Evolutionary conservation across 2,888 invertebrate genomes (phyloP).

Genomic region (Spilosoma lubricipeda): DNA sequence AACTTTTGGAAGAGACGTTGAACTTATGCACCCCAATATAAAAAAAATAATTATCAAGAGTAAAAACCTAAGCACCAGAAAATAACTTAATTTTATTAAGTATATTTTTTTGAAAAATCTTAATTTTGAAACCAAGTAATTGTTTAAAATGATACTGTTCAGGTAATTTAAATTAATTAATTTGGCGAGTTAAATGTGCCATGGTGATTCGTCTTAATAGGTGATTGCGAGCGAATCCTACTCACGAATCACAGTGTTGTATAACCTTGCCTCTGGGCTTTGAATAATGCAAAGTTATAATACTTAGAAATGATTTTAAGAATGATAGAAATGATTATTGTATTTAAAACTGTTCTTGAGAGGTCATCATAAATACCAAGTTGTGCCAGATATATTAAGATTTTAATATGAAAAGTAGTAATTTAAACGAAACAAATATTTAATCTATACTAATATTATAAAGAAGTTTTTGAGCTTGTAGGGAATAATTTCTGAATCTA

Average conservation of each 20-base stretch:
- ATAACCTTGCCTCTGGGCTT: slow-evolving; percentile 47
- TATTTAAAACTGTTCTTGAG: neutral
- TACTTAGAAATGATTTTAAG: slow-evolving; percentile 1
- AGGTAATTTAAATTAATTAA: slow-evolving; percentile 14
- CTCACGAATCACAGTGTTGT: slow-evolving; percentile 42
- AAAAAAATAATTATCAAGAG: neutral
- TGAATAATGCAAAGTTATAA: slow-evolving; percentile 14
- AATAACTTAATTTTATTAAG: neutral
- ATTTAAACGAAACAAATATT: no score
- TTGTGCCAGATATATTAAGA: neutral
- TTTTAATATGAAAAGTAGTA: neutral
- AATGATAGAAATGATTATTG: neutral
- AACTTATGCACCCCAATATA: neutral
- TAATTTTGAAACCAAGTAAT: neutral
- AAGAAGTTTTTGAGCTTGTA: no score
- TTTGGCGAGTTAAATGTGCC: slow-evolving; percentile 15
- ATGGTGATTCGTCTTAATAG: slow-evolving; percentile 35
- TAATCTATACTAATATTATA: no score
- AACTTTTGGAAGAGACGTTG: neutral
- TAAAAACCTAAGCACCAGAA: neutral
- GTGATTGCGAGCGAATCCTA: slow-evolving; percentile 27
- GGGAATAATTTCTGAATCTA: no score
- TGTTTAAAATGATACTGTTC: slow-evolving; percentile 1
- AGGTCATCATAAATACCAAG: neutral
- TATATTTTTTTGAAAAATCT: neutral